These are phyloP conservation scores for Platichthys stellatus DNA, from an alignment of 2,113 vertebrate species.

Conservation along the genomic window DNA sequence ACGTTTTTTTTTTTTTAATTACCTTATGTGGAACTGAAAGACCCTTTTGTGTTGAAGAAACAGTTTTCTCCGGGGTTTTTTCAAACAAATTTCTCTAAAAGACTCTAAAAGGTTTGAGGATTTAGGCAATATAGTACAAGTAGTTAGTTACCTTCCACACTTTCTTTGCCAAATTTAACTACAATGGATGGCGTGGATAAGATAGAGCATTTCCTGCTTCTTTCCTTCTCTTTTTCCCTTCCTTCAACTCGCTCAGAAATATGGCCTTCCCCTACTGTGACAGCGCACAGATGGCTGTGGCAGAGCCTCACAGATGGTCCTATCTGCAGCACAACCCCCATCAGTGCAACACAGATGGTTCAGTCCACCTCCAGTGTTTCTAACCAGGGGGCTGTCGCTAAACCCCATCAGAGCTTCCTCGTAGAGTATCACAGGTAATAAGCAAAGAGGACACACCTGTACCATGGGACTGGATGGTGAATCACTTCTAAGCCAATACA, in stretches of 20 bases:
- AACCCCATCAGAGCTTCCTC: conserved; percentile 60
- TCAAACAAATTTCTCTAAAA: conserved; percentile 23
- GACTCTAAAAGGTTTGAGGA: conserved; percentile 6
- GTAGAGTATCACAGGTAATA: conserved; percentile 29
- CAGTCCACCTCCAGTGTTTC: conserved; percentile 72
- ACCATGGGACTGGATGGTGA: not conserved
- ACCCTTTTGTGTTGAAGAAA: not conserved
- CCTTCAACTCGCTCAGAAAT: conserved; percentile 57
- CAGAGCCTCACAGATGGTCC: conserved; percentile 75
- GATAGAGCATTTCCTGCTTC: conserved; percentile 18
- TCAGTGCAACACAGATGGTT: conserved; percentile 76
- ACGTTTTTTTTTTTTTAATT: conserved; percentile 2
- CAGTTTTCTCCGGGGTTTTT: conserved; percentile 8
- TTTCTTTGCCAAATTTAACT: conserved; percentile 7
- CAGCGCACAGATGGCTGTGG: conserved; percentile 78
- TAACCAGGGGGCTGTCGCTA: conserved; percentile 65
- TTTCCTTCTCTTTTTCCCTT: conserved; percentile 37
- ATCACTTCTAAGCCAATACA: not conserved
- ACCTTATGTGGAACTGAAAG: not conserved
- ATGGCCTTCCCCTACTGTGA: conserved; percentile 68
- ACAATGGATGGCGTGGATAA: not conserved
- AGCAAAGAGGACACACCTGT: conserved; percentile 20
- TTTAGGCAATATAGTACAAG: not conserved
- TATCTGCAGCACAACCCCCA: conserved; percentile 55
- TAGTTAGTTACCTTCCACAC: not conserved